phyloP scores from a whole-genome alignment of 2,113 vertebrate genomes.

The Philantomba maxwellii region DNA sequence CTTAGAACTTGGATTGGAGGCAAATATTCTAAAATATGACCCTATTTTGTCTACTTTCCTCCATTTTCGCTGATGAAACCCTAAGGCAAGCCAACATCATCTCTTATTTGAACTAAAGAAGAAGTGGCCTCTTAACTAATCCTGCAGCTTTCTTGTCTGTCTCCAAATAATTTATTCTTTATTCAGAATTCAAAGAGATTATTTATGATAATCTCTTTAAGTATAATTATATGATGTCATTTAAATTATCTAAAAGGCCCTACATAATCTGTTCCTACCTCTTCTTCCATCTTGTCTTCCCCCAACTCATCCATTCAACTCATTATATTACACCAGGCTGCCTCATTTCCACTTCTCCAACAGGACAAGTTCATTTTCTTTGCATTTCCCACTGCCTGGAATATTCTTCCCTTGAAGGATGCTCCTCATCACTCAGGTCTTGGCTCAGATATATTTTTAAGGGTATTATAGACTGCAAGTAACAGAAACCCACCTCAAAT shows the following conservation, averaged over 20 bases:
- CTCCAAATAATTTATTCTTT: background rate
- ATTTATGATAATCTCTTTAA: background rate
- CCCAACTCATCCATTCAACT: background rate
- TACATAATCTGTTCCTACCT: background rate
- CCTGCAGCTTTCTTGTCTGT: background rate
- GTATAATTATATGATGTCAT: background rate
- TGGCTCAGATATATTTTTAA: background rate
- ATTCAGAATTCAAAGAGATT: background rate
- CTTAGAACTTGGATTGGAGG: background rate
- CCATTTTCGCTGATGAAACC: background rate
- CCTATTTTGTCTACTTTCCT: background rate
- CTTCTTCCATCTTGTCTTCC: background rate
- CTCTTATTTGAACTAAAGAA: background rate
- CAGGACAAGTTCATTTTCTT: background rate
- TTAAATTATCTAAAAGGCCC: background rate
- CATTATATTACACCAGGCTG: background rate
- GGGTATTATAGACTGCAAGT: background rate
- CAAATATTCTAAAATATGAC: background rate
- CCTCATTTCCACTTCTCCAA: background rate
- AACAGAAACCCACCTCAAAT: background rate
- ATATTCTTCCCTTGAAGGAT: background rate
- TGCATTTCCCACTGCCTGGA: background rate
- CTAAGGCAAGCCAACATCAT: background rate
- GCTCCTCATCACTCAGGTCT: background rate
- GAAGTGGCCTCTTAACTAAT: background rate